Evolutionary conservation across 1,140 invertebrate species (phyloP).

Genomic region (Drosophila pectinifera): DNA sequence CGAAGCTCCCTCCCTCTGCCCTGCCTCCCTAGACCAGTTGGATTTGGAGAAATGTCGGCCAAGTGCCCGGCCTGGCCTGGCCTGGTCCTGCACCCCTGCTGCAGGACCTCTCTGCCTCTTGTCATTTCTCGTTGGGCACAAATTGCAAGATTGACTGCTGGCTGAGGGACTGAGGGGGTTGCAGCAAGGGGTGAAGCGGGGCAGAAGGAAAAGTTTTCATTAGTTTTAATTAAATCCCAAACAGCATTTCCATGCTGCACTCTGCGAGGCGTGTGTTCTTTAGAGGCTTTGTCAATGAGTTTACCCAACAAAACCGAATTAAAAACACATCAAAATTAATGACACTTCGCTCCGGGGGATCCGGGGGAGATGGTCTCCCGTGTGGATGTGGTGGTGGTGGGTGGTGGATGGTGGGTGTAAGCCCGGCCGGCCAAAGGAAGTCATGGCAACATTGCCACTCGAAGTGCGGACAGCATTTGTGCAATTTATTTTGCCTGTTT

Average conservation of each 20-base stretch:
- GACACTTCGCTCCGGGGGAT: conserved; percentile 31
- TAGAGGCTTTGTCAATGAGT: conserved; percentile 70
- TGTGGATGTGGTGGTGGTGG: background rate
- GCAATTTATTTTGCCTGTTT: conserved; percentile 66
- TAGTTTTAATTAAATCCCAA: conserved; percentile 82
- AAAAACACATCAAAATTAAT: conserved; percentile 80
- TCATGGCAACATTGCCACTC: conserved; percentile 45
- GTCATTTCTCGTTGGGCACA: conserved; percentile 54
- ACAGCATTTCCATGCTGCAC: conserved; percentile 56
- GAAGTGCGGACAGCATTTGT: conserved; percentile 61
- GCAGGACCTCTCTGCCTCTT: conserved; percentile 34
- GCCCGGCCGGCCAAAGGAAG: conserved; percentile 25
- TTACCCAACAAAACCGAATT: conserved; percentile 72
- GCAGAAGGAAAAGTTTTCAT: conserved; percentile 71
- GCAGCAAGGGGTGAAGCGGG: background rate
- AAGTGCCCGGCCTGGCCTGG: conserved; percentile 42
- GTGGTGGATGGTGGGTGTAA: too few relatives aligned
- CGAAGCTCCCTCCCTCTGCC: conserved; percentile 26
- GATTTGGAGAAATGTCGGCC: conserved; percentile 67
- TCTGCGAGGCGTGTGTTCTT: conserved; percentile 47
- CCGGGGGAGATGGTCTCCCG: background rate
- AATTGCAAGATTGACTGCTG: conserved; percentile 75
- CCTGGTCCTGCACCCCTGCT: conserved; percentile 9
- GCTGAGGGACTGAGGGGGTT: background rate
- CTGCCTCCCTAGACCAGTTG: conserved; percentile 26